Evolutionary conservation across 2,888 invertebrate genomes (phyloP).

Genomic region (Microctonus hyperodae): DNA sequence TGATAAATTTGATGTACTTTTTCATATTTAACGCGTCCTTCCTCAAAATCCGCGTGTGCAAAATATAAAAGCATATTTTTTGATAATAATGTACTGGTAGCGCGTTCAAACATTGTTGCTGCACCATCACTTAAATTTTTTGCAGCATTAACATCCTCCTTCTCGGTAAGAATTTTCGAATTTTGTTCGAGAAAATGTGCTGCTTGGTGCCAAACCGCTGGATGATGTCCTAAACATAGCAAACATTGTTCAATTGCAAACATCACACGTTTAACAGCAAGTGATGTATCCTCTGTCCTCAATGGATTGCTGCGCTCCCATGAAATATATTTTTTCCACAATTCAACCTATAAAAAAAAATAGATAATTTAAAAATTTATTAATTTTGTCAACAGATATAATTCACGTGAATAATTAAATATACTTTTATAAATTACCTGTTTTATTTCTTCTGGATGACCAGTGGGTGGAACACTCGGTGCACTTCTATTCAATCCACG

Average conservation of each 20-base stretch:
- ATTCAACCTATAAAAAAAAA: slow-evolving; percentile 76
- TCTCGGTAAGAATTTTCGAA: slow-evolving; percentile 91
- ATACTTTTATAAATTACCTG: slow-evolving; percentile 69
- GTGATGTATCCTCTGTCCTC: slow-evolving; percentile 92
- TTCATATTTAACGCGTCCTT: slow-evolving; percentile 93
- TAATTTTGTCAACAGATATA: slow-evolving; percentile 13
- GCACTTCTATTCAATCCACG: slow-evolving; percentile 94
- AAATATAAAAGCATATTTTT: slow-evolving; percentile 95
- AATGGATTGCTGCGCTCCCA: slow-evolving; percentile 98
- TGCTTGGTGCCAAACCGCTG: slow-evolving; percentile 99
- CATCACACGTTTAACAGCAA: slow-evolving; percentile 93
- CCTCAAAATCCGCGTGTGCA: slow-evolving; percentile 98
- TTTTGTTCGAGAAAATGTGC: slow-evolving; percentile 96
- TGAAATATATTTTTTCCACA: slow-evolving; percentile 98
- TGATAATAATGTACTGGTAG: slow-evolving; percentile 86
- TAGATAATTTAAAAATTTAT: not conserved
- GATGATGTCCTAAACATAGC: slow-evolving; percentile 95
- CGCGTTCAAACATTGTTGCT: slow-evolving; percentile 92
- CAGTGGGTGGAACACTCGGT: slow-evolving; percentile 95
- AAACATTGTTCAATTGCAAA: slow-evolving; percentile 99
- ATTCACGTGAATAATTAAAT: slow-evolving; percentile 8
- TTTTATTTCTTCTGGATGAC: slow-evolving; percentile 88
- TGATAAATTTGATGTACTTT: slow-evolving; percentile 97
- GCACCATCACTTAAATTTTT: slow-evolving; percentile 95
- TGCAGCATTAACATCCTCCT: slow-evolving; percentile 93